Evolutionary conservation across 2,888 invertebrate species (phyloP), one percentile per base, ranked within the genome.

Genomic region (Nomada ferruginata): DNA sequence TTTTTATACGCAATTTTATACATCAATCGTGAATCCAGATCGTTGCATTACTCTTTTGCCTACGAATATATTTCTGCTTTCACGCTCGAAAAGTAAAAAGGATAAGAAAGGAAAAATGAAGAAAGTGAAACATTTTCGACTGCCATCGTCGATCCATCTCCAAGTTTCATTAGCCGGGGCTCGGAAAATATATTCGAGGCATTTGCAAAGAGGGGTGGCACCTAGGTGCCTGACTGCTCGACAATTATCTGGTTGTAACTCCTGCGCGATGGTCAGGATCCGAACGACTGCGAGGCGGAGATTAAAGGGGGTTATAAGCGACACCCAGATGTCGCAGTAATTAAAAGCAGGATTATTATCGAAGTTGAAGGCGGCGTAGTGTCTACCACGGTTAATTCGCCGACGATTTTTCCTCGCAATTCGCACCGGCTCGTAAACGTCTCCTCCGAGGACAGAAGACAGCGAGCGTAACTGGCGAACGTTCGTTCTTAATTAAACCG

Each of bases 311-410:
- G 87, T 89, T 92, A 91, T 92, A 89, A 83, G 90, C 90, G 92
- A 91, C 90, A 89, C 84, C 92, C 93, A 93, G 93, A 93, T 93
- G 93, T 92, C 91, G 92, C 91, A 85, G 91, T 91, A 93, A 93
- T 93, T 94, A 93, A 93, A 93, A 91, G 89, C 83, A 84, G 85
- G 92, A 89, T 92, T 92, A 93, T 93, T 90, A 90, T 91, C 90
- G 82, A 93, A 93, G 91, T 93, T 93, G 84, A 85, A 86, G 89
- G 89, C 77, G 75, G 84, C 84, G 86, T 76, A 63, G 59, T 77
- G 71, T 85, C 86, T 84, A 20, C 53, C 1, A 82, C 84, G 79
- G 81, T 82, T 83, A 80, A 89, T 85, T 84, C 66, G 77, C 77
- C 70, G 72, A 75, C 83, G 74, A 74, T 88, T 88, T 88, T 88